Evolutionary conservation across 2,888 invertebrate species (phyloP), one percentile per base, ranked within the genome.

Genomic region (Acronicta psi): DNA sequence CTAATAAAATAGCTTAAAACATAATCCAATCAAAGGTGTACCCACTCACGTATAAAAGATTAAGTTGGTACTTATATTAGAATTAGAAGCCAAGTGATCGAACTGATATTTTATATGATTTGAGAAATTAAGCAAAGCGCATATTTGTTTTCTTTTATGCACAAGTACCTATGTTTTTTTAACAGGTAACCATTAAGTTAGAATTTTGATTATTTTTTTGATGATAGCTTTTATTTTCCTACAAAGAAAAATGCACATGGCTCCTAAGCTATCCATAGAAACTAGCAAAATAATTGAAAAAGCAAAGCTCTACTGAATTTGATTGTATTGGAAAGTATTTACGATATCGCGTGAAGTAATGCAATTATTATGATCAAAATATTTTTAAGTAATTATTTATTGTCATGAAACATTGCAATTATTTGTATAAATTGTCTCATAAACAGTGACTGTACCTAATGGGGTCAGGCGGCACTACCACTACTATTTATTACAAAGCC

Each of bases 1-100:
- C 18, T 25, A 42, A 29, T 52, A 23, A 57, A 67, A 37, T 38
- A 40, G 69, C 47, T 54, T 52, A 50, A 37, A 10, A 17, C n/a
- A 23, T 68, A 54, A 68, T 69, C 63, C 43, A 45, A 69, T 68
- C 47, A 58, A 43, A 31, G 14, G 20, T n/a, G 29, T 36, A 18
- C n/a, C 18, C 42, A 43, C 23, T 44, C 42, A 42, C 42, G 42
- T 42, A 42, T 23, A 50, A 20, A 34, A 49, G 25, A 40, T 40
- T 49, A 29, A 14, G 18, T 14, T 16, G 16, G 37, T n/a, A n/a
- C n/a, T n/a, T n/a, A n/a, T n/a, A n/a, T n/a, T n/a, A n/a, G n/a
- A n/a, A n/a, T n/a, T n/a, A n/a, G n/a, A n/a, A n/a, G n/a, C n/a
- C n/a, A n/a, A n/a, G n/a, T n/a, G n/a, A n/a, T n/a, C n/a, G n/a